phyloP scores from a whole-genome alignment of 2,797 vertebrate genomes.

The Sibirionetta formosa region DNA sequence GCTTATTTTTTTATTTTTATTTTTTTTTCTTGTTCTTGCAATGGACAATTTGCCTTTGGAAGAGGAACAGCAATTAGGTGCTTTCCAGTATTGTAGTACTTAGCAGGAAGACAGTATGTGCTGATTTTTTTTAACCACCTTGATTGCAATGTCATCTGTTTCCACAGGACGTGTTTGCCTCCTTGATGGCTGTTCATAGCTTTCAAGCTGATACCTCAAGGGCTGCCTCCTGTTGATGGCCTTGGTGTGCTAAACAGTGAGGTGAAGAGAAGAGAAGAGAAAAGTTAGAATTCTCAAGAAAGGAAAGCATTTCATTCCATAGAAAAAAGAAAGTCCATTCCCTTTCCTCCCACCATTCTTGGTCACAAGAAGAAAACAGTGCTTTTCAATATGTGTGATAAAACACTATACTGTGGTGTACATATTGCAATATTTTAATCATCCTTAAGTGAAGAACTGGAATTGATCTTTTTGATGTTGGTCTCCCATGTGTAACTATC shows the following conservation, averaged over 20 bases:
- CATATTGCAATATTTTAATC: not conserved
- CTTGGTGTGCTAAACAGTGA: slow-evolving; percentile 85
- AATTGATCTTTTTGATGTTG: not conserved
- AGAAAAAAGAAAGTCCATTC: not conserved
- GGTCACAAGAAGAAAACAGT: not conserved
- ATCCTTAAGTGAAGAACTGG: not conserved
- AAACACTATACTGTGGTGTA: not conserved
- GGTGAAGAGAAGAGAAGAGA: slow-evolving; percentile 23
- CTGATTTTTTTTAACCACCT: slow-evolving; percentile 84
- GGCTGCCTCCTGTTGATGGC: slow-evolving; percentile 96
- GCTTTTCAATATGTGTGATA: not conserved
- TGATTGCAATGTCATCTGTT: slow-evolving; percentile 92
- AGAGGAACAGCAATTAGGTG: not conserved
- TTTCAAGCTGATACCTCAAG: slow-evolving; percentile 92
- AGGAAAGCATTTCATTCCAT: not conserved
- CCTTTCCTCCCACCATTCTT: not conserved
- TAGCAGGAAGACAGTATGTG: not conserved
- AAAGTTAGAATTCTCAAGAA: not conserved
- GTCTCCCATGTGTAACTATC: not conserved
- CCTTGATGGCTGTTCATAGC: slow-evolving; percentile 89
- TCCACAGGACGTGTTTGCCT: slow-evolving; percentile 87
- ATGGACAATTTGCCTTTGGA: not conserved
- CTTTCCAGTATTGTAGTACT: not conserved
- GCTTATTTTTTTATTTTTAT: too few species aligned
- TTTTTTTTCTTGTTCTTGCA: not conserved